These are phyloP conservation scores for Meloe dianella DNA, from an alignment of 2,888 invertebrate species.

Conservation along the genomic window DNA sequence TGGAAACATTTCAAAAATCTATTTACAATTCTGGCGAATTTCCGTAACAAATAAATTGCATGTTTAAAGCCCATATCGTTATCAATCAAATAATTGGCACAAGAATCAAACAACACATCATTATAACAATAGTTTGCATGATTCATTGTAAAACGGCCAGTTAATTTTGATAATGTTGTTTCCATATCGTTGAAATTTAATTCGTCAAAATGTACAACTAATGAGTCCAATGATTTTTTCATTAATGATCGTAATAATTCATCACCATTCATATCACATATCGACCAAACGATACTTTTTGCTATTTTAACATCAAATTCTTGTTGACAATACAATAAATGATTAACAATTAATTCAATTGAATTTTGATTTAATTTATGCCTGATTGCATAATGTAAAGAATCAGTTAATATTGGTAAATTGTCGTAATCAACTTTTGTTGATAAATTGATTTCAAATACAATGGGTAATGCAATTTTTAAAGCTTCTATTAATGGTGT, in stretches of 20 bases:
- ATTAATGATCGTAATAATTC: slow-evolving; percentile 62
- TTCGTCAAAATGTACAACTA: slow-evolving; percentile 59
- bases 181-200: slow-evolving; percentile 62
- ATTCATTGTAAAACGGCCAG: slow-evolving; percentile 59
- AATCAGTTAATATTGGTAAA: slow-evolving; percentile 61
- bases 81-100: slow-evolving; percentile 62
- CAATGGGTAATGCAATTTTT: slow-evolving; percentile 69
- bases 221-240: slow-evolving; percentile 62
- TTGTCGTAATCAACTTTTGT: slow-evolving; percentile 66
- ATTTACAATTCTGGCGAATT: slow-evolving; percentile 65
- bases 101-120: slow-evolving; percentile 66
- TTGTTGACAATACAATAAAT: slow-evolving; percentile 60
- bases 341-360: slow-evolving; percentile 63
- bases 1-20: too few relatives aligned
- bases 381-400: slow-evolving; percentile 63
- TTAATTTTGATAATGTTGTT: slow-evolving; percentile 61
- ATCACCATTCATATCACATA: slow-evolving; percentile 61
- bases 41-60: slow-evolving; percentile 61
- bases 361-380: slow-evolving; percentile 62
- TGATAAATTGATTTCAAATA: slow-evolving; percentile 69
- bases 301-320: slow-evolving; percentile 57
- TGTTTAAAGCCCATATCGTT: slow-evolving; percentile 63
- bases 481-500: slow-evolving; percentile 70
- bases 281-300: slow-evolving; percentile 64
- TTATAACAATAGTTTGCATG: slow-evolving; percentile 65